A percentile compares a stretch with the other conserved stretches of the same genome.
These are phyloP conservation scores for Cheilosia vulpina DNA, from an alignment of 2,888 invertebrate species.

Conservation along the genomic window DNA sequence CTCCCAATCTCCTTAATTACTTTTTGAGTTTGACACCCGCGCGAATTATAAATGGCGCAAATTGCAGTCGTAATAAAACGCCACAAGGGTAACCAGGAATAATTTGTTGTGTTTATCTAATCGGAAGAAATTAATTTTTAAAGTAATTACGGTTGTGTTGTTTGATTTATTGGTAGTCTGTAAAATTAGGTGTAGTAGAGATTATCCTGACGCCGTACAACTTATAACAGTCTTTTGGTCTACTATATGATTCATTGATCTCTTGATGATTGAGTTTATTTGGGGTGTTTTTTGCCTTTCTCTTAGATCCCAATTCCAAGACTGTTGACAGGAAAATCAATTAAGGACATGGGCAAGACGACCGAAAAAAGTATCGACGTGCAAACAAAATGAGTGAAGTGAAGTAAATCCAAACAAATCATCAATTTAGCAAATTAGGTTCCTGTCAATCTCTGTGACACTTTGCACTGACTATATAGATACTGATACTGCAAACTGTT, in stretches of 20 bases:
- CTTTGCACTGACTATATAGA: slow-evolving; percentile 16
- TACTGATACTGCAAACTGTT: slow-evolving; percentile 9
- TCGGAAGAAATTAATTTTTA: slow-evolving; percentile 23
- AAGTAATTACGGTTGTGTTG: slow-evolving; percentile 36
- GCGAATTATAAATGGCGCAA: slow-evolving; percentile 26
- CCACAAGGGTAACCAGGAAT: slow-evolving; percentile 7
- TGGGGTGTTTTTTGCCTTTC: not conserved
- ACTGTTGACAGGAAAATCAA: not conserved
- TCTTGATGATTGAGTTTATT: slow-evolving; percentile 10
- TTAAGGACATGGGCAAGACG: not conserved
- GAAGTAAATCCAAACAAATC: slow-evolving; percentile 33
- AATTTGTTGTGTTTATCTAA: slow-evolving; percentile 34
- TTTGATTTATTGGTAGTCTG: not conserved
- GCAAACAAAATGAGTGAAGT: not conserved
- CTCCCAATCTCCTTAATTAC: slow-evolving; percentile 36
- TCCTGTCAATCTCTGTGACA: slow-evolving; percentile 36
- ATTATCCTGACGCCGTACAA: slow-evolving; percentile 4
- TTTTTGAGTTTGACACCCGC: slow-evolving; percentile 34
- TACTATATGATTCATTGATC: slow-evolving; percentile 2
- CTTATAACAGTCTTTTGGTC: not conserved
- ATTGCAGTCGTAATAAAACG: slow-evolving; percentile 16
- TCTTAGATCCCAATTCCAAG: not conserved
- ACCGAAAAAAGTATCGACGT: not conserved
- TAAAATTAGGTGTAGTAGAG: slow-evolving; percentile 9
- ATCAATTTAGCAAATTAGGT: slow-evolving; percentile 59